Evolutionary conservation across 2,113 vertebrate genomes (phyloP), one percentile per base, ranked within the genome.

Genomic region (Polyodon spathula): DNA sequence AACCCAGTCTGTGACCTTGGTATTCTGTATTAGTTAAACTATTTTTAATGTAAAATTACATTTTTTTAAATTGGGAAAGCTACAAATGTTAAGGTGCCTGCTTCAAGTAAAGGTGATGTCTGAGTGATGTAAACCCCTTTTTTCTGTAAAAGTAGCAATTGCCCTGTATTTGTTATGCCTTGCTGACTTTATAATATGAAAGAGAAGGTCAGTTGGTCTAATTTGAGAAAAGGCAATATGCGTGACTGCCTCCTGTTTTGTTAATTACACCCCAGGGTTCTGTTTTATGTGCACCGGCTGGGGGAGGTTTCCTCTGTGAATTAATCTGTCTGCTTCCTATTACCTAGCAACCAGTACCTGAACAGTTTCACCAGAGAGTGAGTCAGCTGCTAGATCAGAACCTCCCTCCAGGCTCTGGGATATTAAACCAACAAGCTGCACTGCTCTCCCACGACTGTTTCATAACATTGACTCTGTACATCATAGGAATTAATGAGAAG

Each of bases 241-340:
- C 51, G 40, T 46, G 76, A 71, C 56, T 64, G 73, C 65, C 73
- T 72, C 71, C 77, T 69, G 72, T 71, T 85, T 78, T 78, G 81
- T 81, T 81, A 83, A 76, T 71, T 76, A 70, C 37, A 43, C 82
- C 79, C 76, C 56, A 67, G 70, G 76, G 81, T 74, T 63, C 62
- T 40, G 65, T 79, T 83, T 77, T 78, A 77, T 79, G 77, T 74
- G 67, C 61, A 57, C 68, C 71, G 72, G 73, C 40, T 15, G 40
- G 58, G 51, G 58, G 40, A 15, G 51, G 44, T 37, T 39, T 17
- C 56, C 56, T 8, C 46, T 39, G 4, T n/a, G 40, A 59, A 37
- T 9, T 40, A 48, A 54, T 54, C 37, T 50, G 41, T 51, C 50
- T 44, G 40, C 27, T 71, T 16, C 51, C 55, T 60, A 48, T 60